Evolutionary conservation across 2,113 vertebrate genomes (phyloP).

Genomic region (Bos indicus): DNA sequence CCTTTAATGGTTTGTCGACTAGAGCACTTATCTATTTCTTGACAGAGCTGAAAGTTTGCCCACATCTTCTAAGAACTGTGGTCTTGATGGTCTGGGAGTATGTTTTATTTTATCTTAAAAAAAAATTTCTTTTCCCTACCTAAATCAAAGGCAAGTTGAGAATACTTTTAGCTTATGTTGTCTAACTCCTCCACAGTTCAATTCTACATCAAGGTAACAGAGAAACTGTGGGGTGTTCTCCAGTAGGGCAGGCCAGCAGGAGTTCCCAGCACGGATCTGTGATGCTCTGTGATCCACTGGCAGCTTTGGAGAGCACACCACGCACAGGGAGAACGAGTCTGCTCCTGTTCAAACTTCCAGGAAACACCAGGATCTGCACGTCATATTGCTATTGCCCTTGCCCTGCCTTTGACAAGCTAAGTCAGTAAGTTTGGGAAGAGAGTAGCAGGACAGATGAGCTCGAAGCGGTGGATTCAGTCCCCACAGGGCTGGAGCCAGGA

Average conservation of each 20-base stretch:
- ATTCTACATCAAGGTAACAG: constrained; percentile 41
- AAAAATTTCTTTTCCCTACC: constrained; percentile 25
- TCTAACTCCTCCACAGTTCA: constrained; percentile 25
- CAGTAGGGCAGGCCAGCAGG: constrained; percentile 43
- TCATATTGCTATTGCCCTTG: background rate
- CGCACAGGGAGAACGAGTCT: background rate
- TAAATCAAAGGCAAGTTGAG: constrained; percentile 55
- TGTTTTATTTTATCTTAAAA: constrained; percentile 36
- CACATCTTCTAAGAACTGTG: constrained; percentile 32
- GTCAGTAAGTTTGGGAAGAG: background rate
- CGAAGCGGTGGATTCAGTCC: background rate
- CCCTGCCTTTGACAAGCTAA: background rate
- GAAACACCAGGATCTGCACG: background rate
- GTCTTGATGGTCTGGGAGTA: background rate
- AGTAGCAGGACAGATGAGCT: background rate
- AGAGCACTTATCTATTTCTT: constrained; percentile 34
- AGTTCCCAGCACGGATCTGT: constrained; percentile 46
- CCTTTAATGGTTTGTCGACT: background rate
- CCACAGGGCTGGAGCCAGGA: background rate
- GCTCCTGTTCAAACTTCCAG: background rate
- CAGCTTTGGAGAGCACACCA: constrained; percentile 22
- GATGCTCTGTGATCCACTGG: constrained; percentile 32
- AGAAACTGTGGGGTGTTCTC: constrained; percentile 41
- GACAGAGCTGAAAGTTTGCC: constrained; percentile 45
- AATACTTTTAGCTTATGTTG: constrained; percentile 55